A percentile compares a stretch with the other conserved stretches of the same genome.
Conservation (phyloP, 2,113 vertebrate genomes). For the Nycticryphes semicollaris region DNA sequence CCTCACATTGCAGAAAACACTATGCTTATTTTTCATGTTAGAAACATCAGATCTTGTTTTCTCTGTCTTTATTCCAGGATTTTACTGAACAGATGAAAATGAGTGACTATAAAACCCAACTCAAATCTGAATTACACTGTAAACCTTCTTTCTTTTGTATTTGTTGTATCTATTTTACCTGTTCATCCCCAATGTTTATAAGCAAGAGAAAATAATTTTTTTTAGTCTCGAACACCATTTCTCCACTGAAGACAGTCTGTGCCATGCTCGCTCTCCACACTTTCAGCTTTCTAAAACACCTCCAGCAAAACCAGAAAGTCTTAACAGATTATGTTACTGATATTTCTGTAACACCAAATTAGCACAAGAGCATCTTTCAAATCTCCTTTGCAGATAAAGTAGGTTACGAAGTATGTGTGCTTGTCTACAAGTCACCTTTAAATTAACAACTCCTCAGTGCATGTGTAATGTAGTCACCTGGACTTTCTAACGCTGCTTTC, state of each 20-base stretch:
- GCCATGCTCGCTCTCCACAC: background rate
- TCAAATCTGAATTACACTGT: background rate
- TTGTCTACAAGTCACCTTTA: background rate
- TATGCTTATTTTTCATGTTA: background rate
- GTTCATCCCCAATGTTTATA: background rate
- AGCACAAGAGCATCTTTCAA: background rate
- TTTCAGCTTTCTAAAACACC: background rate
- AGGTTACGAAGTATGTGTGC: background rate
- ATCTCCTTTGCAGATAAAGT: background rate
- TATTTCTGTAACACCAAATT: background rate
- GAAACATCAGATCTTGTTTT: background rate
- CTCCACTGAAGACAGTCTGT: background rate
- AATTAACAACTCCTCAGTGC: background rate
- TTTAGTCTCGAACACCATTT: background rate
- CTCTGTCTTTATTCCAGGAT: background rate
- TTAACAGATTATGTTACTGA: background rate
- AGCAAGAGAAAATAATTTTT: background rate
- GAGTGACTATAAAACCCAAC: background rate
- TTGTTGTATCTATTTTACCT: background rate
- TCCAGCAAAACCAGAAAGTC: background rate
- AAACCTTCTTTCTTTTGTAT: background rate
- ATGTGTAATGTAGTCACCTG: accelerated
- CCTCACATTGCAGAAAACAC: background rate
- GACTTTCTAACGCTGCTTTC: background rate
- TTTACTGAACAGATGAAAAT: background rate